Evolutionary conservation across 2,797 vertebrate species (phyloP), one percentile per base, ranked within the genome.

Genomic region (Malurus leucopterus): DNA sequence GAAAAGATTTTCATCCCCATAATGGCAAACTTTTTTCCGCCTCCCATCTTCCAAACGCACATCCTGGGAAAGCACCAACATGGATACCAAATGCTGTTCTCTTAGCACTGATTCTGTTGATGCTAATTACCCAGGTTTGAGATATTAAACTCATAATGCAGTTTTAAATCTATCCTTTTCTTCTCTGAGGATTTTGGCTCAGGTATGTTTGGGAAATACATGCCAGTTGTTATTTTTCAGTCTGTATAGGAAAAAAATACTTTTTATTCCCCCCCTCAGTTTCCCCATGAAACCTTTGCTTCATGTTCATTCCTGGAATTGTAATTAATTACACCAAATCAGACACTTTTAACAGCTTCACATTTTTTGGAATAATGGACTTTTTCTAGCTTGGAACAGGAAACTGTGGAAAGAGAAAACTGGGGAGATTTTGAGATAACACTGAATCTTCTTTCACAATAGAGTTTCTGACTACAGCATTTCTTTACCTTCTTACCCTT

Each of bases 41-140:
- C 20, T 58, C 16, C 19, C 11, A 18, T 5, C 9, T 38, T 5
- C 53, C 11, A 15, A 13, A 34, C 8, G 3, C 51, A 41, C 3
- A 20, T 7, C 13, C 29, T 0, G 0, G 5, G 29, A 41, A 54
- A 84, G 43, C 5, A 8, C 24, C 43, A n/a, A 43, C 30, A 40
- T 18, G 30, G 61, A 32, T 30, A 34, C 14, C 13, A 27, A 32
- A 9, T 32, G 23, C 27, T 47, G 9, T 36, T 68, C 55, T 79
- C 41, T 51, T 26, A 61, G 24, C 9, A 10, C 32, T 3, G 4
- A 27, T 76, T 77, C 59, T 62, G 23, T 0, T 69, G n/a, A 50
- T 40, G 47, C 38, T 85, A 32, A 63, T 51, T 65, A 40, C 36
- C 21, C 29, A n/a, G 17, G 32, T 3, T 50, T 1, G 0, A 71